These are phyloP conservation scores for Chondrosia reniformis DNA, from an alignment of 37 sponge, comb jelly and placozoan genomes.

Conservation along the genomic window DNA sequence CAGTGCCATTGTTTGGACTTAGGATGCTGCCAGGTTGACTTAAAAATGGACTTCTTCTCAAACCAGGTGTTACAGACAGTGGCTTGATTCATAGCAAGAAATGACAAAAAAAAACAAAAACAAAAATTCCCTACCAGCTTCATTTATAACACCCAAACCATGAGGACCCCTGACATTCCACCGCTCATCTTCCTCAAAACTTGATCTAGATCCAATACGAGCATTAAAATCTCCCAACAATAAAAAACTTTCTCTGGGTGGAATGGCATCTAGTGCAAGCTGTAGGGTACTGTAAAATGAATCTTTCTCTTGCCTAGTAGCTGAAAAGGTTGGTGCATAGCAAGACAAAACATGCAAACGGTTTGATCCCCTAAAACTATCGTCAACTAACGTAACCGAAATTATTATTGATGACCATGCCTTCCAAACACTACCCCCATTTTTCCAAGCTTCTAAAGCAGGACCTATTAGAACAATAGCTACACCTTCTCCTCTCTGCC, in stretches of 20 bases:
- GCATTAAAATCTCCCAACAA: constrained; percentile 13
- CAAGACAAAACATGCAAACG: not conserved
- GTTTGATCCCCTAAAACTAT: not conserved
- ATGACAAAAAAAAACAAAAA: too few relatives aligned
- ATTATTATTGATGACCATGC: constrained; percentile 16
- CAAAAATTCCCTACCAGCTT: not conserved
- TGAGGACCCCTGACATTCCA: constrained; percentile 16
- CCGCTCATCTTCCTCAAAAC: not conserved
- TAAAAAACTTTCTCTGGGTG: not conserved
- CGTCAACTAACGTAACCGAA: not conserved
- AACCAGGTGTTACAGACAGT: constrained; percentile 26
- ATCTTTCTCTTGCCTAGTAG: not conserved
- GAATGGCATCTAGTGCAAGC: not conserved
- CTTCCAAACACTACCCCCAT: constrained; percentile 13
- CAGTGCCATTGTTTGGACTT: constrained; percentile 13
- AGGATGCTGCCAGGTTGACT: constrained; percentile 15
- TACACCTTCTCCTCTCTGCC: constrained; percentile 9
- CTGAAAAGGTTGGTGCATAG: constrained; percentile 11
- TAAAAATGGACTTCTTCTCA: not conserved
- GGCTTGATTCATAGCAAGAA: not conserved
- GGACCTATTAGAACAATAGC: not conserved
- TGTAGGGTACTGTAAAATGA: not conserved
- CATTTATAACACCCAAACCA: constrained; percentile 8
- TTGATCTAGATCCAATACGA: constrained; percentile 8
- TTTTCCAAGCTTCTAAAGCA: constrained; percentile 20